These are phyloP conservation scores for Bufo bufo DNA, from an alignment of 2,113 vertebrate genomes.

Conservation along the genomic window DNA sequence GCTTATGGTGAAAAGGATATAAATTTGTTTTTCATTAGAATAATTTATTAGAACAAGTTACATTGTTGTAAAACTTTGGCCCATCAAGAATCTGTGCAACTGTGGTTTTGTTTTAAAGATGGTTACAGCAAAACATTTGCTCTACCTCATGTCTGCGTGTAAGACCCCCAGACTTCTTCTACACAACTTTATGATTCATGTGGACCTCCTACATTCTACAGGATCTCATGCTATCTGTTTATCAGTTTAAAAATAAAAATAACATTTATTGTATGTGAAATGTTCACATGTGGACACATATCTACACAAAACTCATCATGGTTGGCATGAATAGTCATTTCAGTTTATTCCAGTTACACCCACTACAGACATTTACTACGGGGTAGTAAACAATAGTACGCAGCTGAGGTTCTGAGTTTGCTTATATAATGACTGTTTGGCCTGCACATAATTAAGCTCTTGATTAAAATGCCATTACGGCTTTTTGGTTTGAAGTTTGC, in stretches of 20 bases:
- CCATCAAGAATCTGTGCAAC: no score
- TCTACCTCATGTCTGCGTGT: no score
- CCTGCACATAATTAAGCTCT: conserved; percentile 16
- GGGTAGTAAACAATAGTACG: conserved; percentile 23
- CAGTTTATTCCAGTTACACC: conserved; percentile 8
- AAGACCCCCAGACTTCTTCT: no score
- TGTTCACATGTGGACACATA: not conserved
- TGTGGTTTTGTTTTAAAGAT: no score
- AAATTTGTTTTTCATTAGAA: no score
- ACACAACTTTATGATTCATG: no score
- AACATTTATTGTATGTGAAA: conserved; percentile 14
- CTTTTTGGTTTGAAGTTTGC: not conserved
- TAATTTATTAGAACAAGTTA: no score
- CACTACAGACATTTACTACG: conserved; percentile 21
- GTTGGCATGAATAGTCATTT: conserved; percentile 15
- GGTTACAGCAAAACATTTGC: no score
- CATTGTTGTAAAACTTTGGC: no score
- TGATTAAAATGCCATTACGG: conserved; percentile 32
- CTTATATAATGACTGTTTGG: conserved; percentile 16
- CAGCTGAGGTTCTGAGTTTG: conserved; percentile 17
- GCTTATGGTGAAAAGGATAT: no score
- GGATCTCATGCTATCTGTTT: not conserved
- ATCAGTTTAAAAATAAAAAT: not conserved
- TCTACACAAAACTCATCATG: not conserved
- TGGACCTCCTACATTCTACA: not conserved